Conservation (phyloP, 2,888 invertebrate species). For the Pteria penguin region DNA sequence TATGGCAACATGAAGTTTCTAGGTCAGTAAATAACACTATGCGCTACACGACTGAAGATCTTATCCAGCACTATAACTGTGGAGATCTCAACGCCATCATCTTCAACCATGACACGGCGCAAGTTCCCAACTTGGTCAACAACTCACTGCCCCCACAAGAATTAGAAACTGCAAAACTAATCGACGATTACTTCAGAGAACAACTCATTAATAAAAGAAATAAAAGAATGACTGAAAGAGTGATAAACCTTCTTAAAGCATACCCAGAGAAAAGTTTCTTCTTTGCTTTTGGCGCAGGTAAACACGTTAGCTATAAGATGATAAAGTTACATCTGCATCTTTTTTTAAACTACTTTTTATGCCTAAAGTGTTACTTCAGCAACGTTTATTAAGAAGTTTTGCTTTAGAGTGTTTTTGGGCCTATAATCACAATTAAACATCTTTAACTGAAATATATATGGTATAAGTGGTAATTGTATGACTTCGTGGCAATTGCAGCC, state of each 20-base stretch:
- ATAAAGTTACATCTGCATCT: too few relatives aligned
- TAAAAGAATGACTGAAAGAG: conserved; percentile 81
- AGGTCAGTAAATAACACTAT: conserved; percentile 66
- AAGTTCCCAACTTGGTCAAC: conserved; percentile 77
- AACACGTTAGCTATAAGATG: too few relatives aligned
- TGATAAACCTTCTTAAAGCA: conserved; percentile 79
- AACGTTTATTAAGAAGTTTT: too few relatives aligned
- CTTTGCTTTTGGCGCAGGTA: conserved; percentile 83
- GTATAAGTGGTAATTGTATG: too few relatives aligned
- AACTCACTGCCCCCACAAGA: conserved; percentile 73
- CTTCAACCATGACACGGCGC: conserved; percentile 78
- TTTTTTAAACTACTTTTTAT: too few relatives aligned
- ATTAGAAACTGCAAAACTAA: conserved; percentile 71
- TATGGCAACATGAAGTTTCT: conserved; percentile 79
- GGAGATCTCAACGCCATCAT: conserved; percentile 80
- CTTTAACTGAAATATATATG: too few relatives aligned
- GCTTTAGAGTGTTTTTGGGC: too few relatives aligned
- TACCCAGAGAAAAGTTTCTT: conserved; percentile 81
- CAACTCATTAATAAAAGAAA: conserved; percentile 82
- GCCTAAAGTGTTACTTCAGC: too few relatives aligned
- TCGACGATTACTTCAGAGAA: conserved; percentile 81
- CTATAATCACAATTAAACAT: too few relatives aligned
- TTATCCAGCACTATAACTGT: conserved; percentile 81
- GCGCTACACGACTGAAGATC: conserved; percentile 78
- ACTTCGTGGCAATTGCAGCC: too few relatives aligned